Conservation (phyloP, 2,113 vertebrate species). For the Conger conger region DNA sequence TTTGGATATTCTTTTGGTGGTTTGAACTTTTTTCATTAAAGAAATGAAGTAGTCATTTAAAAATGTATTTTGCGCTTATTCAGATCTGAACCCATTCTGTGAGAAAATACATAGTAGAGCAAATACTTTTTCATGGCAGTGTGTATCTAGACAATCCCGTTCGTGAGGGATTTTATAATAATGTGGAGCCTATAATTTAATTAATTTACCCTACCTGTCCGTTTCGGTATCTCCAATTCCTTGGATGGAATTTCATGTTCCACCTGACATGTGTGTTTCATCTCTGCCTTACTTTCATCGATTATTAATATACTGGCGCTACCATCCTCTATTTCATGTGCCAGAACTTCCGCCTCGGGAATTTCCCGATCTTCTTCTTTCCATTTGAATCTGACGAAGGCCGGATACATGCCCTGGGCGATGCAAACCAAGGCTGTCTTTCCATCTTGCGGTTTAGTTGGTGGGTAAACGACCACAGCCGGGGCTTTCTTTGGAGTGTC, state of each 20-base stretch:
- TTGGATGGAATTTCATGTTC: not conserved
- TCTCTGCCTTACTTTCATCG: too few species aligned
- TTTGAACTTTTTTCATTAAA: too few species aligned
- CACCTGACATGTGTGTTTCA: not conserved
- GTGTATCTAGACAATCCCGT: not conserved
- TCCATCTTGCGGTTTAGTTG: not conserved
- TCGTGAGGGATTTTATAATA: not conserved
- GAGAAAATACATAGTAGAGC: too few species aligned
- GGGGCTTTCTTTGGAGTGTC: not conserved
- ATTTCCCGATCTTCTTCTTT: accelerated
- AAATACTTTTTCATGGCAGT: too few species aligned
- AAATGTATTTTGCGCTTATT: too few species aligned
- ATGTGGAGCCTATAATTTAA: not conserved
- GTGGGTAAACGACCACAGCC: slow-evolving; percentile 12
- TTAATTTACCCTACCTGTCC: not conserved
- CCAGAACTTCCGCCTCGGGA: not conserved
- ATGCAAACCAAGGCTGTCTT: slow-evolving; percentile 32
- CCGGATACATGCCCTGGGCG: slow-evolving; percentile 39
- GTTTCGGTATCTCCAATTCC: not conserved
- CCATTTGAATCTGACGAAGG: slow-evolving; percentile 38
- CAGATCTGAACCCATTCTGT: too few species aligned
- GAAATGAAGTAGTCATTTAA: too few species aligned
- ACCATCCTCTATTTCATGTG: not conserved
- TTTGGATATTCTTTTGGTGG: too few species aligned
- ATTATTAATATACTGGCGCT: not conserved